phyloP scores from a whole-genome alignment of 2,113 vertebrate genomes.

The Rhagologus leucostigma region DNA sequence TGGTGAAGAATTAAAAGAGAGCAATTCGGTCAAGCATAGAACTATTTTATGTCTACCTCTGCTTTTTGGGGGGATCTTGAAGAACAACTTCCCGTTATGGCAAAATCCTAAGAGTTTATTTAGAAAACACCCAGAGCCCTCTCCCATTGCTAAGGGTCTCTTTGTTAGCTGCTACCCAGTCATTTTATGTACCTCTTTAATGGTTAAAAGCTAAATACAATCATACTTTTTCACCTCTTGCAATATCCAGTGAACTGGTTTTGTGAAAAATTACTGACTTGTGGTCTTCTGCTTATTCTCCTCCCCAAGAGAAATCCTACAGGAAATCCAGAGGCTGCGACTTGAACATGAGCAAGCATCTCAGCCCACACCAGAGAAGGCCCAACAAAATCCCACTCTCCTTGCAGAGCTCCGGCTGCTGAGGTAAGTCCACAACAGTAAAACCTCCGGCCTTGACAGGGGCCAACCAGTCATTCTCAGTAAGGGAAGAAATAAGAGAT shows the following conservation, averaged over 20 bases:
- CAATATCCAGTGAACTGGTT: neutral
- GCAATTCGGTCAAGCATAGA: neutral
- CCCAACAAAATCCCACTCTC: constrained; percentile 93
- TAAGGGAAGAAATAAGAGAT: neutral
- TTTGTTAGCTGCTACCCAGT: neutral
- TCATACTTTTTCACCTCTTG: neutral
- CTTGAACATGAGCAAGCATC: constrained; percentile 96
- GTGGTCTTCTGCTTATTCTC: neutral
- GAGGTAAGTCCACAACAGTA: constrained; percentile 73
- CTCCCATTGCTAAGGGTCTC: neutral
- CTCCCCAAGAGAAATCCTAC: constrained; percentile 91
- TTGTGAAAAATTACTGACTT: neutral
- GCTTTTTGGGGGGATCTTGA: neutral
- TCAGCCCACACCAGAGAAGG: constrained; percentile 88
- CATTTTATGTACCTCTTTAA: accelerated
- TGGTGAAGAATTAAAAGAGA: neutral
- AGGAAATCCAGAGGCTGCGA: constrained; percentile 94
- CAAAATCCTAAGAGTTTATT: neutral
- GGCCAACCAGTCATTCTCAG: neutral
- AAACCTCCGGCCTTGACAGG: neutral
- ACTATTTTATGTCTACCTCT: neutral
- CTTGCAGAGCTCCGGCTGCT: constrained; percentile 93
- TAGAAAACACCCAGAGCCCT: neutral
- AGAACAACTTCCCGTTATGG: neutral
- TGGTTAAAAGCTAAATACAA: neutral